These are phyloP conservation scores for Drosophila monieri DNA, from an alignment of 2,888 invertebrate species.

Conservation along the genomic window DNA sequence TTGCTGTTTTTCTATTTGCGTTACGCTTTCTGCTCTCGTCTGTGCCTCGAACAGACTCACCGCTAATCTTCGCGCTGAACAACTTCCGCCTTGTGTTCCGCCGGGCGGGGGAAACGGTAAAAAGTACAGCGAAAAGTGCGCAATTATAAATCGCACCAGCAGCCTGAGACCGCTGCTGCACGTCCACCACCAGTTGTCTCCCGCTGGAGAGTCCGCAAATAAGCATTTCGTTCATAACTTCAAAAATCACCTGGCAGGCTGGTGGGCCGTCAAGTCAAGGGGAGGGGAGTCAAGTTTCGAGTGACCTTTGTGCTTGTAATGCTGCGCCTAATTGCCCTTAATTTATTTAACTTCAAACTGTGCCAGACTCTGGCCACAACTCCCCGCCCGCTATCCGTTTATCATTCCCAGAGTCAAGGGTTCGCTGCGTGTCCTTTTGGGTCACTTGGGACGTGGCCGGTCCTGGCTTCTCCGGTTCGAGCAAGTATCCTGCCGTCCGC, in stretches of 20 bases:
- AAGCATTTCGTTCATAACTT: constrained; percentile 61
- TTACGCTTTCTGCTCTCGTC: constrained; percentile 75
- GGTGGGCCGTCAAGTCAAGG: background rate
- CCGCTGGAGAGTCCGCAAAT: constrained; percentile 39
- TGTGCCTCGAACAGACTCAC: constrained; percentile 38
- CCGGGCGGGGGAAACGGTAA: constrained; percentile 49
- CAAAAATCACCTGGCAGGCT: constrained; percentile 61
- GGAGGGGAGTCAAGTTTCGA: background rate
- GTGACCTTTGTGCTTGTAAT: constrained; percentile 71
- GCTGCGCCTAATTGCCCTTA: constrained; percentile 76
- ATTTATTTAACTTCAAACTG: constrained; percentile 80
- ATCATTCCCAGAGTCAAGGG: constrained; percentile 65
- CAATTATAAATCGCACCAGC: constrained; percentile 55
- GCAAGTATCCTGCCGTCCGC: constrained; percentile 48
- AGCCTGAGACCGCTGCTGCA: constrained; percentile 8
- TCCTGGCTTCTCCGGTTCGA: constrained; percentile 31
- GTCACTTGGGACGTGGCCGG: constrained; percentile 55
- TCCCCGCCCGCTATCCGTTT: constrained; percentile 3
- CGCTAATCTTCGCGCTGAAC: constrained; percentile 66
- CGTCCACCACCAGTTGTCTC: constrained; percentile 43
- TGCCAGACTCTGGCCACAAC: constrained; percentile 30
- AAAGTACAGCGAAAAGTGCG: constrained; percentile 50
- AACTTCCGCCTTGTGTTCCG: constrained; percentile 57
- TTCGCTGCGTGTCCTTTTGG: constrained; percentile 69
- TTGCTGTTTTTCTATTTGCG: constrained; percentile 54